Conservation (phyloP, 2,113 vertebrate species). For the Gopherus flavomarginatus region DNA sequence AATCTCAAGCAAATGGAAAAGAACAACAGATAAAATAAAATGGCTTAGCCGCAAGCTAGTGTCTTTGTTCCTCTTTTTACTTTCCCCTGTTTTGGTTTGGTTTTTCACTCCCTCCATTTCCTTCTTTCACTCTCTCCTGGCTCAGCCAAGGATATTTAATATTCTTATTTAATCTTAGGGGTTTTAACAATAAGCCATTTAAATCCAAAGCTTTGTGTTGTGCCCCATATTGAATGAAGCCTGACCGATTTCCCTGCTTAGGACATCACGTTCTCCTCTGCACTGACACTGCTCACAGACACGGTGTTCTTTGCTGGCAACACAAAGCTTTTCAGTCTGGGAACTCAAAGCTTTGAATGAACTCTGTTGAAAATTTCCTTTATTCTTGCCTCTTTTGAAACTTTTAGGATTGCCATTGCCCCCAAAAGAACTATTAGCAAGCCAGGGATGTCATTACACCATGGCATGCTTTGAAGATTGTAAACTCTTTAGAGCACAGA, state of each 20-base stretch:
- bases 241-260: background rate
- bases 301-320: background rate
- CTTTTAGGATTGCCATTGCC: background rate
- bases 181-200: background rate
- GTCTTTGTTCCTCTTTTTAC: background rate
- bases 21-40: conserved; percentile 35
- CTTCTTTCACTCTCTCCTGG: background rate
- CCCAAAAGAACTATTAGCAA: background rate
- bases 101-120: background rate
- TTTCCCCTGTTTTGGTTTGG: background rate
- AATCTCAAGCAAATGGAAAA: conserved; percentile 22
- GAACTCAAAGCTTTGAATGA: background rate
- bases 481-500: background rate
- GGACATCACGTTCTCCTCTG: background rate
- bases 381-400: background rate
- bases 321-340: fast-evolving
- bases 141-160: background rate
- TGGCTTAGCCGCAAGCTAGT: background rate
- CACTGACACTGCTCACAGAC: background rate
- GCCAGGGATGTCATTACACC: background rate
- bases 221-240: background rate
- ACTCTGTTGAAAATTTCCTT: background rate
- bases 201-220: background rate
- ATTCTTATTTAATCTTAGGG: background rate
- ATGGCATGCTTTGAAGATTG: fast-evolving